A percentile compares a stretch with the other conserved stretches of the same genome.
Conservation (phyloP, 2,113 vertebrate genomes). For the Erythrolamprus reginae region DNA sequence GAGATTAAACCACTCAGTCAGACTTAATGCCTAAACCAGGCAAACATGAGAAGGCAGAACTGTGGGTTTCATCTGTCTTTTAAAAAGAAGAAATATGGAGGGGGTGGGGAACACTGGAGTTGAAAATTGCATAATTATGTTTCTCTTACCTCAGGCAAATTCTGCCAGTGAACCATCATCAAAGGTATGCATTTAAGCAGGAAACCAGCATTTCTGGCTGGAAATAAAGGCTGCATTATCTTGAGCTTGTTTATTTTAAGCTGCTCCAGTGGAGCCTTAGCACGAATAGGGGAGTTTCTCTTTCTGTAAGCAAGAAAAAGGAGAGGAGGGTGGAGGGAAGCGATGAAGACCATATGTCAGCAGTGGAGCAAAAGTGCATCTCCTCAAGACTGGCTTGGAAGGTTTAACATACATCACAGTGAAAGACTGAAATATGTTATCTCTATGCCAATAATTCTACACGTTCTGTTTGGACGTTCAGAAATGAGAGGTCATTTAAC, state of each 20-base stretch:
- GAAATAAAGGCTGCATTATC: constrained; percentile 59
- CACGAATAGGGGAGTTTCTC: constrained; percentile 32
- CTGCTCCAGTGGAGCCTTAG: constrained; percentile 36
- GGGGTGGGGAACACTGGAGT: constrained; percentile 4
- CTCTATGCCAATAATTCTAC: constrained; percentile 38
- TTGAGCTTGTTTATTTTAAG: constrained; percentile 46
- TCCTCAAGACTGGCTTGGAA: constrained; percentile 37
- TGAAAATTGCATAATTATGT: constrained; percentile 56
- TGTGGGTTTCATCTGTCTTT: constrained; percentile 35
- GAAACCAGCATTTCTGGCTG: constrained; percentile 60
- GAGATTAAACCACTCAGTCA: constrained; percentile 12
- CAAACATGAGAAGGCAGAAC: constrained; percentile 22
- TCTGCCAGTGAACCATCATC: constrained; percentile 48
- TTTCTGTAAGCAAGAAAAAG: constrained; percentile 8
- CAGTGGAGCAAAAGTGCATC: neutral
- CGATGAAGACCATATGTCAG: constrained; percentile 43
- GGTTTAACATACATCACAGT: constrained; percentile 33
- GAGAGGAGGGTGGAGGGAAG: constrained; percentile 7
- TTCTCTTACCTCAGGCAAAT: constrained; percentile 59
- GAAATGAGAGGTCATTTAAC: constrained; percentile 29
- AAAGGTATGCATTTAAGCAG: constrained; percentile 56
- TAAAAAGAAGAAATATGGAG: constrained; percentile 26
- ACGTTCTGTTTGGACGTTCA: constrained; percentile 36
- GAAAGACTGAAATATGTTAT: constrained; percentile 44
- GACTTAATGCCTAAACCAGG: constrained; percentile 26